Conservation (phyloP, 2,888 invertebrate species). For the Drosophila picticornis region DNA sequence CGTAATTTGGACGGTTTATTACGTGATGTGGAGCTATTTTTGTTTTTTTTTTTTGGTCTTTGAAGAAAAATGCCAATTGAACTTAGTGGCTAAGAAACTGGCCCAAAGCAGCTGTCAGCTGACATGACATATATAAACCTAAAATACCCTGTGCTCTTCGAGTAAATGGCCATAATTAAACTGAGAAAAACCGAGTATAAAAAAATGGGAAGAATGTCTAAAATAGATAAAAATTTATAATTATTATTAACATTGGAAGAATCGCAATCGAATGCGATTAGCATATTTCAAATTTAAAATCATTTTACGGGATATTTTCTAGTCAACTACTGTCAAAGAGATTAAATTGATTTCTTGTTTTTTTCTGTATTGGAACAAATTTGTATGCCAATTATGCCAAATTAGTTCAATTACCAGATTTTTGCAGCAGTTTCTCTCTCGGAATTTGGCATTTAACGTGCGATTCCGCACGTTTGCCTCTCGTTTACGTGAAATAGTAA, state of each 20-base stretch:
- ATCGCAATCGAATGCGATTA: not conserved
- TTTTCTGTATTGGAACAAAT: conserved; percentile 35
- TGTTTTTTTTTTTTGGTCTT: not conserved
- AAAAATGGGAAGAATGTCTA: not conserved
- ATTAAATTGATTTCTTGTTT: conserved; percentile 1
- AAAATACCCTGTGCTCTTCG: conserved; percentile 18
- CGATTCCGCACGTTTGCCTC: conserved; percentile 60
- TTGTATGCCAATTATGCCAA: conserved; percentile 69
- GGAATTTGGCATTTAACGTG: conserved; percentile 52
- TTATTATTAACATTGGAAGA: not conserved
- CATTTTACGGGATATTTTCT: not conserved
- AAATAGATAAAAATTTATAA: not conserved
- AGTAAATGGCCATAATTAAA: not conserved
- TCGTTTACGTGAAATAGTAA: conserved; percentile 42
- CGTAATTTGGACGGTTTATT: conserved; percentile 46
- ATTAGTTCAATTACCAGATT: conserved; percentile 65
- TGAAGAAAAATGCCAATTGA: conserved; percentile 32
- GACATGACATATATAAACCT: conserved; percentile 25
- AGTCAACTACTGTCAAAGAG: not conserved
- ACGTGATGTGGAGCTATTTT: conserved; percentile 29
- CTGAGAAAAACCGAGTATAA: not conserved
- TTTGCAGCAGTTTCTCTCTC: conserved; percentile 36
- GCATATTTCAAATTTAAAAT: not conserved
- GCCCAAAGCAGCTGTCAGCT: conserved; percentile 52
- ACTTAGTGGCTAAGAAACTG: conserved; percentile 34